Conservation (phyloP, 1,140 invertebrate species). For the Lucilia sericata region DNA sequence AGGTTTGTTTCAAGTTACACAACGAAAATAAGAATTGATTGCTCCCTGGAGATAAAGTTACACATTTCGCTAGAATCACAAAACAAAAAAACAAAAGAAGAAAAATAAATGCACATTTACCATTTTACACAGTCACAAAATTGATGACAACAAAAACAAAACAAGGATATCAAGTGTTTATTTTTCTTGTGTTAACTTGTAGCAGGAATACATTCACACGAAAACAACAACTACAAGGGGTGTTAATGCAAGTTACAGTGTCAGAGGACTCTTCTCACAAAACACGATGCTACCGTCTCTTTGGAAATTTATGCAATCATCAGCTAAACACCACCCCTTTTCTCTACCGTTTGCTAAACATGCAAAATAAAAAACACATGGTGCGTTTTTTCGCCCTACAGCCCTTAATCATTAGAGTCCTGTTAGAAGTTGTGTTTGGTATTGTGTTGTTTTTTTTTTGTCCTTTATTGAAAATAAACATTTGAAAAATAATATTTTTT, state of each 20-base stretch:
- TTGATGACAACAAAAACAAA: slow-evolving; percentile 1
- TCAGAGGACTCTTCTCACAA: neutral
- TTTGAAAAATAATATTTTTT: neutral
- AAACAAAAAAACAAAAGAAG: neutral
- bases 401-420: neutral
- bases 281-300: neutral
- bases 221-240: neutral
- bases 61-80: neutral
- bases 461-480: neutral
- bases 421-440: neutral
- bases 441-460: neutral
- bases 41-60: neutral
- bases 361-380: neutral
- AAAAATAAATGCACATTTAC: neutral
- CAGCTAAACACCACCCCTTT: neutral
- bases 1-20: slow-evolving; percentile 12
- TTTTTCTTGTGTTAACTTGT: neutral
- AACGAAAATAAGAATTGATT: slow-evolving; percentile 24
- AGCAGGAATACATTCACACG: neutral
- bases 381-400: neutral
- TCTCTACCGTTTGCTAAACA: neutral
- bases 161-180: neutral
- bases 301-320: neutral
- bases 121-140: neutral
- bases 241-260: neutral